These are phyloP conservation scores for Leptobrachium ailaonicum DNA, from an alignment of 2,113 vertebrate species.

Conservation along the genomic window DNA sequence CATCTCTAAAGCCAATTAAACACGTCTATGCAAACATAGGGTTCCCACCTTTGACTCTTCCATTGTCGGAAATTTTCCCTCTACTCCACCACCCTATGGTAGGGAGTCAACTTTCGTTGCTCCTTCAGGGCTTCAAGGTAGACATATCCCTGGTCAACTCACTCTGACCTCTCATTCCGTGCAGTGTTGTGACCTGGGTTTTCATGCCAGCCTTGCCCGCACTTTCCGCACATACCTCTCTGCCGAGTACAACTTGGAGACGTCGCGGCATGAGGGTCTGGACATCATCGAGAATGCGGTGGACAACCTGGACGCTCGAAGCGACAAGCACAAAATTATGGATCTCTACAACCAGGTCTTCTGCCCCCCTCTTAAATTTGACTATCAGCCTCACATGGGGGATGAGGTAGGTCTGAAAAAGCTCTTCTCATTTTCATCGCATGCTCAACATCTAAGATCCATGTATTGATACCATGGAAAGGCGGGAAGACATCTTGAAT, in stretches of 20 bases:
- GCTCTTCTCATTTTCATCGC: no score
- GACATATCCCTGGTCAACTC: not conserved
- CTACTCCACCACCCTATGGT: no score
- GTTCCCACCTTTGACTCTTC: no score
- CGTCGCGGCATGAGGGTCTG: slow-evolving; percentile 92
- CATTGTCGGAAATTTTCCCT: no score
- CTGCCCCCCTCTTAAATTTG: slow-evolving; percentile 94
- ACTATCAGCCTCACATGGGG: slow-evolving; percentile 98
- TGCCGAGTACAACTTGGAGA: slow-evolving; percentile 96
- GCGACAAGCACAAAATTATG: slow-evolving; percentile 98
- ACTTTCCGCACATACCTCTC: slow-evolving; percentile 95
- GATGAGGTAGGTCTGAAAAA: slow-evolving; percentile 76
- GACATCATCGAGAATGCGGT: slow-evolving; percentile 92
- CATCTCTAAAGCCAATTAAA: no score
- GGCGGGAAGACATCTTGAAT: no score
- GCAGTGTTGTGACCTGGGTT: slow-evolving; percentile 95
- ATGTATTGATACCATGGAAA: no score
- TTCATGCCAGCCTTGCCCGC: slow-evolving; percentile 91
- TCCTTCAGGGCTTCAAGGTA: no score
- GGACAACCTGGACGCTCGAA: slow-evolving; percentile 93
- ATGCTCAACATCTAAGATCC: no score
- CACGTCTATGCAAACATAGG: no score
- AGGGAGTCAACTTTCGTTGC: no score
- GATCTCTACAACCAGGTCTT: slow-evolving; percentile 99
- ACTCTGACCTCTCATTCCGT: slow-evolving; percentile 20